These are phyloP conservation scores for Aricia agestis DNA, from an alignment of 1,140 invertebrate genomes.

Conservation along the genomic window DNA sequence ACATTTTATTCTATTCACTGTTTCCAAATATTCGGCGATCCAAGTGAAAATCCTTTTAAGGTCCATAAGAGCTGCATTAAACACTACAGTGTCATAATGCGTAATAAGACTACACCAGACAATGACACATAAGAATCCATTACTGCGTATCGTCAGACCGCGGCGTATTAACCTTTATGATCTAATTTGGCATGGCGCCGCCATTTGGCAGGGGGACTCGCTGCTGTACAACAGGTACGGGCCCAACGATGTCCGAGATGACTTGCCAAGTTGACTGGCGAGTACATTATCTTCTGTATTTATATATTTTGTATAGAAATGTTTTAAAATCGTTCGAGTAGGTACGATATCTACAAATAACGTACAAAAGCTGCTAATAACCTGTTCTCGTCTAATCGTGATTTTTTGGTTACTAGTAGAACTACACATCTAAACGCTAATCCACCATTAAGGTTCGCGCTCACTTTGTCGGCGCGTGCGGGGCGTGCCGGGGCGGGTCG, in stretches of 20 bases:
- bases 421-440: no score
- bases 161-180: slow-evolving; percentile 50
- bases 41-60: neutral
- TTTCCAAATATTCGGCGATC: neutral
- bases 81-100: neutral
- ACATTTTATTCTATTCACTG: neutral
- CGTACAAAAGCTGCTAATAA: no score
- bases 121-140: slow-evolving; percentile 29
- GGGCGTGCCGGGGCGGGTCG: no score
- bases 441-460: no score
- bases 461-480: no score
- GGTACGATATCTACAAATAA: no score
- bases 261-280: slow-evolving; percentile 31
- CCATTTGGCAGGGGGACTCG: slow-evolving; percentile 44
- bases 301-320: no score
- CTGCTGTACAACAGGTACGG: slow-evolving; percentile 43
- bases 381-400: no score
- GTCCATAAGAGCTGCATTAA: neutral
- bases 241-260: slow-evolving; percentile 26
- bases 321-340: no score
- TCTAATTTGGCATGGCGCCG: slow-evolving; percentile 44
- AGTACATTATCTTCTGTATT: slow-evolving; percentile 1
- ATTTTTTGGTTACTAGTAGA: no score
- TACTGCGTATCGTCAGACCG: slow-evolving; percentile 26
- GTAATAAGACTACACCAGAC: slow-evolving; percentile 1